Base-by-base conservation (phyloP, 2,888 invertebrate genomes). In the Arctia plantaginis region DNA sequence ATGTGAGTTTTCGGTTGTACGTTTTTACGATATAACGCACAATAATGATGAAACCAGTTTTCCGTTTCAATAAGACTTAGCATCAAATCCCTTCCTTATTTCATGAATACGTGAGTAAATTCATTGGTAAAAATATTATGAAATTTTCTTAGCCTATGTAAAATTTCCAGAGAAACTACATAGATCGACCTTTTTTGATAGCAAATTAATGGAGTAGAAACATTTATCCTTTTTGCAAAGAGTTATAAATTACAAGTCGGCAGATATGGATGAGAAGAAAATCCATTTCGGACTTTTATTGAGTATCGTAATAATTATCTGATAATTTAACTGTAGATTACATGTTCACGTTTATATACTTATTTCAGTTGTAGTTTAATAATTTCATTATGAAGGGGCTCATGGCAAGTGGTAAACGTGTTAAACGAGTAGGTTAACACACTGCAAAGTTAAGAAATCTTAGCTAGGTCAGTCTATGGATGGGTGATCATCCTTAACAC, bases 31-130 rank as follows among this genome's bases (percentile, higher is more conserved):
- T 30, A 15, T 27, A 62, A 27, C 3, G 8, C 62, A 15, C 76
- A 80, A 77, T 74, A 74, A 71, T 81, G 72, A 77, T 27, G 80
- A 82, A 74, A 73, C 66, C 72, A 47, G 71, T 71, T 77, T 74
- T 71, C 68, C 66, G 65, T 81, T 82, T 78, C 72, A 77, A 80
- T 77, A 82, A 80, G 71, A 73, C 30, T 67, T 71, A 66, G 73
- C 73, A 82, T 76, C 78, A 73, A 80, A 82, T 82, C 69, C 76
- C 75, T 76, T 74, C 74, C 71, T 68, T 20, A 79, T 79, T 82
- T 76, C 44, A 62, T 62, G 69, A 82, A 71, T 80, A 82, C 82
- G 81, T 82, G 81, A 76, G 76, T 62, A 66, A 76, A 82, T 78
- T 81, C 59, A 73, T 30, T 66, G 64, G 39, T 65, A 35, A 47